Conservation (phyloP, 2,797 vertebrate genomes). For the Molossus molossus region DNA sequence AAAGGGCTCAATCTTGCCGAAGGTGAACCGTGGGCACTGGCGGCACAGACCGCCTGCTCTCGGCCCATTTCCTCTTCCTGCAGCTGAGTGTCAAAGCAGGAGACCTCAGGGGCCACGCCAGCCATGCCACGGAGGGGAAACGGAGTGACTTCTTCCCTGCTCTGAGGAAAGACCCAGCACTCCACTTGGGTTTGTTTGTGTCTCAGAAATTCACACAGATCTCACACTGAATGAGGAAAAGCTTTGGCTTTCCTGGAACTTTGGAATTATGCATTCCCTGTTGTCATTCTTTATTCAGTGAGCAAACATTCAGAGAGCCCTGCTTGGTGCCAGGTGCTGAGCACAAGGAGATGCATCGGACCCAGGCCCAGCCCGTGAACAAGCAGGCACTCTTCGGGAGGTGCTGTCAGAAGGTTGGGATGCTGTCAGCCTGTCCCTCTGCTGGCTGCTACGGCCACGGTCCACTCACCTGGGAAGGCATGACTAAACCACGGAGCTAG, state of each 20-base stretch:
- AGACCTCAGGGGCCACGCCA: background rate
- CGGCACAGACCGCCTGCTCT: background rate
- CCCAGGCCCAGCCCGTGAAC: background rate
- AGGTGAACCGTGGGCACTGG: background rate
- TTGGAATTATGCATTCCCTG: constrained; percentile 43
- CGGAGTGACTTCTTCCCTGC: background rate
- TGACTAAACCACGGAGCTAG: background rate
- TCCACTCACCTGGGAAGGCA: background rate
- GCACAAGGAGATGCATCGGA: background rate
- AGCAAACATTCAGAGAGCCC: constrained; percentile 50
- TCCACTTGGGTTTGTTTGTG: constrained; percentile 48
- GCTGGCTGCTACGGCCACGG: background rate
- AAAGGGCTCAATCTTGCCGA: background rate
- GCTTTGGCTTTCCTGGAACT: constrained; percentile 47
- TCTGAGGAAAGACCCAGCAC: constrained; percentile 37
- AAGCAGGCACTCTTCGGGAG: background rate
- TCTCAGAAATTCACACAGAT: constrained; percentile 36
- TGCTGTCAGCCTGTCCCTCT: background rate
- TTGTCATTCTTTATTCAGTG: constrained; percentile 29
- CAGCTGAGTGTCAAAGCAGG: background rate
- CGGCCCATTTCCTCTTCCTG: background rate
- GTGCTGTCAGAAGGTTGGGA: background rate
- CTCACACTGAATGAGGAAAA: constrained; percentile 18
- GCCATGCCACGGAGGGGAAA: constrained; percentile 19
- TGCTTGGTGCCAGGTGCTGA: background rate